Evolutionary conservation across 2,113 vertebrate genomes (phyloP), one percentile per base, ranked within the genome.

Genomic region (Phyllostomus discolor): DNA sequence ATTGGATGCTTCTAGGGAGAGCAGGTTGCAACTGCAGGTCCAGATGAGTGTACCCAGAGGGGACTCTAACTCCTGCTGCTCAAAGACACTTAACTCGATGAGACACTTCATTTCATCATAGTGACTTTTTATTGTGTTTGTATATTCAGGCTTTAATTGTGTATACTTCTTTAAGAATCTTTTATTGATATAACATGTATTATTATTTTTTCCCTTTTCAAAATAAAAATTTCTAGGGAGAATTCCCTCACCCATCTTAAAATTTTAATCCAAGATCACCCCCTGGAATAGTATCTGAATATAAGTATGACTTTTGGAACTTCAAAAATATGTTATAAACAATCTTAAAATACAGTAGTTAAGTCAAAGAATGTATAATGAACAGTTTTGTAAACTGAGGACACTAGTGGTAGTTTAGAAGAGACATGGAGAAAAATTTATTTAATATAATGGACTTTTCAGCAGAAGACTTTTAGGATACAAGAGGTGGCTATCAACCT

Each of bases 321-420:
- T 90, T 72, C n/a, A 78, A 67, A 91, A 82, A 78, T 24, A 26
- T 75, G 75, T 35, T 91, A 50, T 78, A 78, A 50, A 10, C 46
- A 33, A 50, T 78, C 16, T 78, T 78, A n/a, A 78, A 22, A 50
- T 50, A 78, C 20, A n/a, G 31, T 78, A 84, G 80, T 87, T 69
- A 92, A 92, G 24, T 86, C 81, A 33, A 88, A 95, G 90, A 95
- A 76, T 82, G 24, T 79, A 80, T 26, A 89, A 79, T 33, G 62
- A 86, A 82, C 46, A 66, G 52, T 70, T 95, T 90, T 89, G 33
- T 82, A 78, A 95, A 93, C 9, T 46, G 83, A 41, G 38, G 54
- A 92, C 19, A 62, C 2, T 66, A 92, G 19, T 33, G 57, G 33
- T 75, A 59, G 28, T 78, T 95, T 33, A 91, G 76, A 93, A 87